Percentiles rank a stretch among this genome's conserved stretches.
Conservation (phyloP, 2,888 invertebrate species). For the Hedya salicella region DNA sequence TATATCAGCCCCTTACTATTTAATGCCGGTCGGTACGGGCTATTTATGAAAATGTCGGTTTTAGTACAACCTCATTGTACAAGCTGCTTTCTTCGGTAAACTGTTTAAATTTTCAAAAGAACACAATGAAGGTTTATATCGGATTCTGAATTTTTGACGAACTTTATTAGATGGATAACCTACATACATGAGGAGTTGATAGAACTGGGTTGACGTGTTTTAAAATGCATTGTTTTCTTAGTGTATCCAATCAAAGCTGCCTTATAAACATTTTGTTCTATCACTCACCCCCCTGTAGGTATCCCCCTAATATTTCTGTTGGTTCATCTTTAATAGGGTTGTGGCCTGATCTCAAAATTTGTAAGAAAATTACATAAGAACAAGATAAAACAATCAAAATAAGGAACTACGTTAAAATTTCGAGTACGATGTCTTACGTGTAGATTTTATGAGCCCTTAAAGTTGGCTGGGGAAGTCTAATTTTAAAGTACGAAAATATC, state of each 20-base stretch:
- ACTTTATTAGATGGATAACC: constrained; percentile 1
- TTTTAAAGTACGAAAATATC: too few species aligned
- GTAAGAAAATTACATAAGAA: too few species aligned
- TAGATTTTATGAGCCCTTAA: too few species aligned
- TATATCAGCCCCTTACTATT: constrained; percentile 31
- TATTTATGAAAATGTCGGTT: constrained; percentile 33
- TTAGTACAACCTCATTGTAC: constrained; percentile 35
- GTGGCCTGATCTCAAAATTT: too few species aligned
- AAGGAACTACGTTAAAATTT: too few species aligned
- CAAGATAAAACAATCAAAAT: too few species aligned
- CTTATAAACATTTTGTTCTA: neutral
- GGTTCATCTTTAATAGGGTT: too few species aligned
- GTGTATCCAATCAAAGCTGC: neutral
- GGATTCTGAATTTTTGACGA: constrained; percentile 27
- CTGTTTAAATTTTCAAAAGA: constrained; percentile 40
- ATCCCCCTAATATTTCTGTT: too few species aligned
- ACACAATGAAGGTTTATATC: constrained; percentile 32
- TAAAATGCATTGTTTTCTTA: constrained; percentile 12
- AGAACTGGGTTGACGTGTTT: neutral
- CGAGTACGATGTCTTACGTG: too few species aligned
- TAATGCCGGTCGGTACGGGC: constrained; percentile 26
- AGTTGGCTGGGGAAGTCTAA: too few species aligned
- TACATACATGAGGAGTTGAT: neutral
- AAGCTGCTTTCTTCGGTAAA: constrained; percentile 38
- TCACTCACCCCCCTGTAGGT: constrained; percentile 6